Percentiles rank a stretch among this genome's conserved stretches.
phyloP scores from a whole-genome alignment of 2,113 vertebrate genomes.

The Hystrix cristata region DNA sequence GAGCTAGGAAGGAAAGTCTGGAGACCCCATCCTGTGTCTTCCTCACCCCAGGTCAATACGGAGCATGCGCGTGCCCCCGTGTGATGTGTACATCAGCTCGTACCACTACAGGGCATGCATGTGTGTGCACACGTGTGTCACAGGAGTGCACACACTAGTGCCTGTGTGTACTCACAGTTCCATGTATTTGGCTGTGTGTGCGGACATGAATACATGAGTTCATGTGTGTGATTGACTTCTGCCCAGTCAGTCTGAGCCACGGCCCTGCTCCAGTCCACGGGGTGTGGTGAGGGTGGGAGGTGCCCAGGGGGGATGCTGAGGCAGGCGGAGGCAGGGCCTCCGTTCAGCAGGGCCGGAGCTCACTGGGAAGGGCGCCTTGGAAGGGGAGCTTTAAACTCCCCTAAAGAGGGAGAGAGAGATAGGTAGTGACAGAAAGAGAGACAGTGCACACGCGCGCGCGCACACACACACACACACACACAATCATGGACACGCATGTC shows the following conservation, averaged over 20 bases:
- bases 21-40: no score
- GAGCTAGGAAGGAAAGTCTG: neutral
- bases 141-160: neutral
- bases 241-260: no score
- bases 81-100: neutral
- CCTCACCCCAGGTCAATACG: fast-evolving
- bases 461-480: no score
- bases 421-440: neutral
- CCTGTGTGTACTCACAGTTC: neutral
- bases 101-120: neutral
- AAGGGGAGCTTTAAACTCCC: neutral
- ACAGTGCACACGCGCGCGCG: neutral
- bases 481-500: no score
- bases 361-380: neutral
- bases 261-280: neutral
- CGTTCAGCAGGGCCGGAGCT: neutral
- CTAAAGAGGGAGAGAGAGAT: neutral
- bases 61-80: fast-evolving
- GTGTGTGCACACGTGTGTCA: neutral
- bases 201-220: neutral
- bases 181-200: fast-evolving
- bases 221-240: no score
- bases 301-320: fast-evolving
- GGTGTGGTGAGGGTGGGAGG: neutral
- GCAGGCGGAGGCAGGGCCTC: neutral